phyloP scores from a whole-genome alignment of 1,140 invertebrate species.

The Branchinecta lynchi region DNA sequence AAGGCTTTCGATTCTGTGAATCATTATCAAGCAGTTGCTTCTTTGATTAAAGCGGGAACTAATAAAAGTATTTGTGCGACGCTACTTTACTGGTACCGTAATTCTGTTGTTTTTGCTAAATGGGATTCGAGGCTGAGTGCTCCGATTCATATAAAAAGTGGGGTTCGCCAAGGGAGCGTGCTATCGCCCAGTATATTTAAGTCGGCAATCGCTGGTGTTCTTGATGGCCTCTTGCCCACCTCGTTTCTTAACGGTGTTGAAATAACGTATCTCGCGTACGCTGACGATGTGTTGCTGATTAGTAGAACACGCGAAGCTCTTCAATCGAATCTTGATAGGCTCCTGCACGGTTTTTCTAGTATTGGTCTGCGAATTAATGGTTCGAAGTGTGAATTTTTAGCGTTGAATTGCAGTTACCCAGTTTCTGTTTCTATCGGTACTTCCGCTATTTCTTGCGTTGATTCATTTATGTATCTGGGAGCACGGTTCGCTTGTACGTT shows the following conservation, averaged over 20 bases:
- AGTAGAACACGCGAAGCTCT: slow-evolving; percentile 8
- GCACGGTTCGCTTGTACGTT: slow-evolving; percentile 11
- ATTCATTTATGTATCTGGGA: slow-evolving; percentile 9
- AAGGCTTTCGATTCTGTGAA: slow-evolving; percentile 11
- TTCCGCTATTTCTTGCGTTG: slow-evolving; percentile 9
- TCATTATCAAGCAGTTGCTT: slow-evolving; percentile 4
- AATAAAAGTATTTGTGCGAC: background rate
- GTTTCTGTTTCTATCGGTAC: slow-evolving; percentile 11
- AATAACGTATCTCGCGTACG: slow-evolving; percentile 8
- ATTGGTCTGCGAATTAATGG: background rate
- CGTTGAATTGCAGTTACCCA: background rate
- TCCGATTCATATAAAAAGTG: slow-evolving; percentile 9
- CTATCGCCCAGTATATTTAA: slow-evolving; percentile 7
- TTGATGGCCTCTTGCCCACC: background rate
- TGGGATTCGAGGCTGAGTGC: slow-evolving; percentile 8
- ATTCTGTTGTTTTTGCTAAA: slow-evolving; percentile 1
- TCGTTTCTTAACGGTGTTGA: slow-evolving; percentile 2
- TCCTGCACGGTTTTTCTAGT: slow-evolving; percentile 1
- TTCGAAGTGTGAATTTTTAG: slow-evolving; percentile 11
- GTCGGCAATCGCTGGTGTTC: background rate
- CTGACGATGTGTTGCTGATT: slow-evolving; percentile 3
- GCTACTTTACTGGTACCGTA: background rate
- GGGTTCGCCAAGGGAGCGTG: background rate
- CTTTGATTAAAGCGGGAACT: slow-evolving; percentile 7
- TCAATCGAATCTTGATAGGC: slow-evolving; percentile 11